Percentiles rank a stretch among this genome's conserved stretches.
These are phyloP conservation scores for Callocephalon fimbriatum DNA, from an alignment of 2,113 vertebrate species.

Conservation along the genomic window DNA sequence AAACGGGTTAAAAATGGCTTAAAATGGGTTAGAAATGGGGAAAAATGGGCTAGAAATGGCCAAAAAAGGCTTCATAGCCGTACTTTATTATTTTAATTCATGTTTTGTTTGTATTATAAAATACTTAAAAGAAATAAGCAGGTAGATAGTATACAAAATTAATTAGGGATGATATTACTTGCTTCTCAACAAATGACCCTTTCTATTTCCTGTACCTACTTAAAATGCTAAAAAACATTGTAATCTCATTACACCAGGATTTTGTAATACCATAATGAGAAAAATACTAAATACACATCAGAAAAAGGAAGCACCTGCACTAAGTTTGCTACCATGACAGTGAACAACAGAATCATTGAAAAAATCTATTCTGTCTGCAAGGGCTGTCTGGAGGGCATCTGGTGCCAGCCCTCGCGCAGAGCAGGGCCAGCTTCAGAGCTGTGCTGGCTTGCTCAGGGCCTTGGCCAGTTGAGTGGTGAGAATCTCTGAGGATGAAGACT, in stretches of 20 bases:
- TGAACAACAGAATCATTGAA: conserved; percentile 21
- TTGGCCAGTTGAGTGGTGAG: background rate
- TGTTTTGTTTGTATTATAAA: background rate
- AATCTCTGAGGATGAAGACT: background rate
- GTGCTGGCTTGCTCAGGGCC: background rate
- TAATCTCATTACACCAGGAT: background rate
- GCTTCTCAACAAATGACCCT: background rate
- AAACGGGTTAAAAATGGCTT: too few relatives aligned
- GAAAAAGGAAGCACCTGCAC: conserved; percentile 52
- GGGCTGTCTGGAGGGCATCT: conserved; percentile 51
- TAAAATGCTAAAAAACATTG: conserved; percentile 2
- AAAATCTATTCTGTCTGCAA: conserved; percentile 6
- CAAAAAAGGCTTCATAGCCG: too few relatives aligned
- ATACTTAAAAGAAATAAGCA: background rate
- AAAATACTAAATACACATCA: conserved; percentile 37
- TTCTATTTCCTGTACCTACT: conserved; percentile 8
- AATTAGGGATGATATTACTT: background rate
- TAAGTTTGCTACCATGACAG: conserved; percentile 55
- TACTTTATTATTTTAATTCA: background rate
- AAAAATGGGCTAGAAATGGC: too few relatives aligned
- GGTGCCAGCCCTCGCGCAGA: background rate
- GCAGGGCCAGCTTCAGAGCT: background rate
- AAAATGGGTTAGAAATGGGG: too few relatives aligned
- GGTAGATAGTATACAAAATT: background rate
- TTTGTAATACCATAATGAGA: conserved; percentile 13